Evolutionary conservation across 2,113 vertebrate genomes (phyloP).

Genomic region (Gila orcuttii): DNA sequence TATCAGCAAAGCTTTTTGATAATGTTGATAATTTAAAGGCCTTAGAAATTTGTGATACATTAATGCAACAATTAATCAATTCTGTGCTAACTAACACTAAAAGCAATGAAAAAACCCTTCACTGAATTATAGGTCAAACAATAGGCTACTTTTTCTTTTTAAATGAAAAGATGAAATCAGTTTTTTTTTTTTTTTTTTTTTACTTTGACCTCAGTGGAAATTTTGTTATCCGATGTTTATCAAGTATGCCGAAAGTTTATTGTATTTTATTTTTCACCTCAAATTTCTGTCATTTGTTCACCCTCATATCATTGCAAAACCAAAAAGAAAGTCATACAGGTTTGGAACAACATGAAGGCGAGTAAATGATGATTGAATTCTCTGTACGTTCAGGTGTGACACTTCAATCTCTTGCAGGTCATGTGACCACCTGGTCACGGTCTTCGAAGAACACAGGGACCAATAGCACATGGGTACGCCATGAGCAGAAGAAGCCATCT

Average conservation of each 20-base stretch:
- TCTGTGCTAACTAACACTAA: background rate
- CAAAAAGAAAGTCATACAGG: background rate
- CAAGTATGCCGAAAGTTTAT: too few relatives aligned
- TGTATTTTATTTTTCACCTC: background rate
- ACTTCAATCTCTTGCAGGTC: constrained; percentile 76
- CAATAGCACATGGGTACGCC: constrained; percentile 88
- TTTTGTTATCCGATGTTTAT: background rate
- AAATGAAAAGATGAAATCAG: background rate
- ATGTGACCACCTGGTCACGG: constrained; percentile 85
- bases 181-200: background rate
- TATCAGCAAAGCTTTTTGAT: too few relatives aligned
- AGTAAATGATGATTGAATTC: background rate
- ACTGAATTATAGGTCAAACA: background rate
- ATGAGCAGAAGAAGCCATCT: constrained; percentile 94
- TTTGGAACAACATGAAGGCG: background rate
- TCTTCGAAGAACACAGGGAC: constrained; percentile 85
- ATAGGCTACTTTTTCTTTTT: background rate
- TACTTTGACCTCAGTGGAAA: too few relatives aligned
- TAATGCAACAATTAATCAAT: background rate
- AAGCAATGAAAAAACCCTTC: background rate
- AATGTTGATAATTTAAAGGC: too few relatives aligned
- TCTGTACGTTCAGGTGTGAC: background rate
- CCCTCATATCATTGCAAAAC: background rate
- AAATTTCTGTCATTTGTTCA: background rate
- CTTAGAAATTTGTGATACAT: too few relatives aligned